A percentile compares a stretch with the other conserved stretches of the same genome.
Conservation (phyloP, 2,888 invertebrate genomes). For the Tuta absoluta region DNA sequence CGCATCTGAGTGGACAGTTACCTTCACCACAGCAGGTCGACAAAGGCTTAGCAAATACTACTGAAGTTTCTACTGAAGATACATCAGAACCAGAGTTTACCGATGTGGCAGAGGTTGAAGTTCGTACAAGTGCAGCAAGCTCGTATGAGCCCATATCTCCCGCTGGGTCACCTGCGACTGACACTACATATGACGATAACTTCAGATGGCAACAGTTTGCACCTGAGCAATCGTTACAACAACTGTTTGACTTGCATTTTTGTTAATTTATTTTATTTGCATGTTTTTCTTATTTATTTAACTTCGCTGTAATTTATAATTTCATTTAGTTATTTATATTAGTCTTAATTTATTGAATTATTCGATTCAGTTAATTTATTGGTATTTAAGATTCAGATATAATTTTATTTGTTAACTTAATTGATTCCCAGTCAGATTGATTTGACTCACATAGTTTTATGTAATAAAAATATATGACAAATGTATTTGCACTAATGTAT, state of each 20-base stretch:
- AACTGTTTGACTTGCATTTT: slow-evolving; percentile 43
- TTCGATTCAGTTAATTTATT: slow-evolving; percentile 13
- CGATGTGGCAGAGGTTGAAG: slow-evolving; percentile 16
- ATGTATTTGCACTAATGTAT: not conserved
- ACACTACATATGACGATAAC: slow-evolving; percentile 41
- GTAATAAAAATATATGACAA: no score
- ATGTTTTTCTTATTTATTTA: not conserved
- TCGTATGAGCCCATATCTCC: slow-evolving; percentile 64
- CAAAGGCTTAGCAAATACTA: not conserved
- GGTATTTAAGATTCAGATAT: not conserved
- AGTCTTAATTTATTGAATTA: no score
- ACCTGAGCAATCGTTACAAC: slow-evolving; percentile 43
- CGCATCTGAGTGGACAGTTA: not conserved
- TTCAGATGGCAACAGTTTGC: slow-evolving; percentile 36
- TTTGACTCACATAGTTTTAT: not conserved
- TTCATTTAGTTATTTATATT: no score
- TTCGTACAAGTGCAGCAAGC: slow-evolving; percentile 30
- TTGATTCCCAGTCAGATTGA: not conserved
- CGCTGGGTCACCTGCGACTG: slow-evolving; percentile 40
- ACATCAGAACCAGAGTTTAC: not conserved
- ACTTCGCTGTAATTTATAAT: no score
- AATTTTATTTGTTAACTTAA: not conserved
- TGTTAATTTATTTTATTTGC: slow-evolving; percentile 26
- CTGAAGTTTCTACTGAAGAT: not conserved
- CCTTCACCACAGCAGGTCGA: not conserved